A percentile compares a stretch with the other conserved stretches of the same genome.
Conservation (phyloP, 2,888 invertebrate genomes). For the Nomada flava region DNA sequence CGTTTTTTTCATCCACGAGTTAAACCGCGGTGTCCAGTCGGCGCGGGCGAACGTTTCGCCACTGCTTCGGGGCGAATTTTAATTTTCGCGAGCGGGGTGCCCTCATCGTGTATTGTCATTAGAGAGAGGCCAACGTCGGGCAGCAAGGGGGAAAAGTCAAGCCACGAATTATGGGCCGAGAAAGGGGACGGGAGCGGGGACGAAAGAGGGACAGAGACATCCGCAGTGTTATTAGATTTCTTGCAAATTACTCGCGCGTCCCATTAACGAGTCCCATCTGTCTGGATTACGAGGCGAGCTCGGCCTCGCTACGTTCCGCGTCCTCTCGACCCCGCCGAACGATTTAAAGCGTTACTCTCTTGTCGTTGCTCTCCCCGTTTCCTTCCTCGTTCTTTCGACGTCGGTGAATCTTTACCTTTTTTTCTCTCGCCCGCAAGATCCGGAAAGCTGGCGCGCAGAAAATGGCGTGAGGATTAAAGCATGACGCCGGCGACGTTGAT, state of each 20-base stretch:
- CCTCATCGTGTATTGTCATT: constrained; percentile 76
- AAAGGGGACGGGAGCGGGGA: constrained; percentile 25
- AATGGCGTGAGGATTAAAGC: constrained; percentile 7
- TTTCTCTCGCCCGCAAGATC: neutral
- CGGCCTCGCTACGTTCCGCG: constrained; percentile 56
- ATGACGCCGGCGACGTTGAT: neutral
- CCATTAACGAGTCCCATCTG: constrained; percentile 80
- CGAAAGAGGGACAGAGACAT: constrained; percentile 40
- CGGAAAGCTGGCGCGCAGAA: constrained; percentile 6
- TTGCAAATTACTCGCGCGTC: constrained; percentile 80
- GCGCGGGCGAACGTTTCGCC: constrained; percentile 36
- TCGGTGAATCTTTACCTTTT: constrained; percentile 16
- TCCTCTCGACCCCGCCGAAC: constrained; percentile 55
- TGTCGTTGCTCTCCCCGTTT: constrained; percentile 25
- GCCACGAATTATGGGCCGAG: constrained; percentile 69
- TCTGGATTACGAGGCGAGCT: constrained; percentile 76
- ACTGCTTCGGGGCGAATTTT: constrained; percentile 73
- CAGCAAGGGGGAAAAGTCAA: constrained; percentile 62
- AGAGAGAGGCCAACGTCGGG: constrained; percentile 68
- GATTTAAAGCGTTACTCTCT: constrained; percentile 62
- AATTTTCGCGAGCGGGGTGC: constrained; percentile 73
- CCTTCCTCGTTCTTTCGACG: constrained; percentile 35
- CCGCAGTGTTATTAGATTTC: constrained; percentile 79
- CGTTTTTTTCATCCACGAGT: constrained; percentile 14
- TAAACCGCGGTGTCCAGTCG: constrained; percentile 30